A percentile compares a stretch with the other conserved stretches of the same genome.
phyloP scores from a whole-genome alignment of 2,113 vertebrate genomes.

The Phalacrocorax pelagicus region DNA sequence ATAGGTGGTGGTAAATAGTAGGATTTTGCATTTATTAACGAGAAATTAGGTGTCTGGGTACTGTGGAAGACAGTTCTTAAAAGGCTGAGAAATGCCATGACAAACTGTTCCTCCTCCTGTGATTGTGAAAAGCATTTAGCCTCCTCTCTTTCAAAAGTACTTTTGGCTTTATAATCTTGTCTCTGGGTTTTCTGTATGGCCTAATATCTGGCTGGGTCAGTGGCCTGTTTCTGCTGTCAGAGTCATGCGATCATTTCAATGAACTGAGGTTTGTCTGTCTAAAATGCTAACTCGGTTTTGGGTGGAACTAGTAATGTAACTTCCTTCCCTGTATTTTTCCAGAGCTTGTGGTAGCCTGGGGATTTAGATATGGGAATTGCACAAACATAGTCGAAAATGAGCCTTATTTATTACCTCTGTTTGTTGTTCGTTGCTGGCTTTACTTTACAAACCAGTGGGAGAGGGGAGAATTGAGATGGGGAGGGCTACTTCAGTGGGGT shows the following conservation, averaged over 20 bases:
- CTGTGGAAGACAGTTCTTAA: not conserved
- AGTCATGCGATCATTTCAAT: slow-evolving; percentile 11
- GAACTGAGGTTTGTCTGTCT: slow-evolving; percentile 39
- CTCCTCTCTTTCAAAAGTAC: not conserved
- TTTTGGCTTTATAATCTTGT: not conserved
- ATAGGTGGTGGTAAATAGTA: not conserved
- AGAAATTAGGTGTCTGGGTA: not conserved
- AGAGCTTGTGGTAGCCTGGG: slow-evolving; percentile 38
- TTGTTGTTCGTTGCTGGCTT: not conserved
- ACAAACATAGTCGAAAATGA: not conserved
- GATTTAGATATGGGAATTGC: slow-evolving; percentile 59
- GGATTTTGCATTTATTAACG: not conserved
- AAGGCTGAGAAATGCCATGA: not conserved
- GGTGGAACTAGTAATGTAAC: slow-evolving; percentile 56
- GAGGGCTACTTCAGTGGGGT: not conserved
- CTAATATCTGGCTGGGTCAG: not conserved
- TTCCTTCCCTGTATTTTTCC: slow-evolving; percentile 67
- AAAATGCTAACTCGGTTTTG: slow-evolving; percentile 52
- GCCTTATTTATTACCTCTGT: slow-evolving; percentile 1
- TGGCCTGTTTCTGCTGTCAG: not conserved
- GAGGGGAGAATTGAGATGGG: not conserved
- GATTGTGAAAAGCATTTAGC: not conserved
- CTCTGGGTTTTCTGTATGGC: not conserved
- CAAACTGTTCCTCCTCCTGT: not conserved
- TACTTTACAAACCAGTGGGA: not conserved